phyloP scores from a whole-genome alignment of 2,113 vertebrate species.

The Nannospalax galili region DNA sequence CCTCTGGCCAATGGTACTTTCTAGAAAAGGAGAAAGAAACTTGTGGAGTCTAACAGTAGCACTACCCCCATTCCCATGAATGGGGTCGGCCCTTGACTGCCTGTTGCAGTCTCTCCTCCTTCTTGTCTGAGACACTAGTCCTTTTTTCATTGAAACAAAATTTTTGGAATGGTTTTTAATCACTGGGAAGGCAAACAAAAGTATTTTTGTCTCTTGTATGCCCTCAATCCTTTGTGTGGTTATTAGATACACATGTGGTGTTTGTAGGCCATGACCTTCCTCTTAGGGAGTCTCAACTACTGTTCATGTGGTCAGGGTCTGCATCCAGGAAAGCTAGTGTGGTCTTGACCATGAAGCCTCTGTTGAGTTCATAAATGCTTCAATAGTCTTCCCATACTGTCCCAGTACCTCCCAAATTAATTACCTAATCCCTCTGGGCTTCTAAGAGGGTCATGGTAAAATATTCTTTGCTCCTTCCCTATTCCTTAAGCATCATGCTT shows the following conservation, averaged over 20 bases:
- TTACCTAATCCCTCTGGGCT: too few relatives aligned
- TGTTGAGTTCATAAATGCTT: not conserved
- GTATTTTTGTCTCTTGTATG: not conserved
- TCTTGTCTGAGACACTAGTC: not conserved
- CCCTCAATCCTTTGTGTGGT: not conserved
- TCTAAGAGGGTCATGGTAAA: not conserved
- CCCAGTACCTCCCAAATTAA: not conserved
- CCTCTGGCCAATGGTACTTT: not conserved
- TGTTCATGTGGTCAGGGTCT: not conserved
- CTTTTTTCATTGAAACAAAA: not conserved
- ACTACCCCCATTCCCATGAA: not conserved
- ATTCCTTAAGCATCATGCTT: not conserved
- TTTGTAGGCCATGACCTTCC: not conserved
- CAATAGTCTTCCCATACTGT: not conserved
- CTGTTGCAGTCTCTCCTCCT: too few relatives aligned
- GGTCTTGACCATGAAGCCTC: too few relatives aligned
- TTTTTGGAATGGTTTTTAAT: not conserved
- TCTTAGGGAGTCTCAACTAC: not conserved
- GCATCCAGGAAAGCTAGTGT: not conserved
- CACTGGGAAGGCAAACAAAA: too few relatives aligned
- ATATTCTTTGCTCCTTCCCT: not conserved
- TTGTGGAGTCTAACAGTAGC: not conserved
- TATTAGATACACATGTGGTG: too few relatives aligned
- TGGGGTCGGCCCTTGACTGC: not conserved
- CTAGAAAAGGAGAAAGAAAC: too few relatives aligned